Conservation (phyloP, 2,888 invertebrate genomes). For the Furcula furcula region DNA sequence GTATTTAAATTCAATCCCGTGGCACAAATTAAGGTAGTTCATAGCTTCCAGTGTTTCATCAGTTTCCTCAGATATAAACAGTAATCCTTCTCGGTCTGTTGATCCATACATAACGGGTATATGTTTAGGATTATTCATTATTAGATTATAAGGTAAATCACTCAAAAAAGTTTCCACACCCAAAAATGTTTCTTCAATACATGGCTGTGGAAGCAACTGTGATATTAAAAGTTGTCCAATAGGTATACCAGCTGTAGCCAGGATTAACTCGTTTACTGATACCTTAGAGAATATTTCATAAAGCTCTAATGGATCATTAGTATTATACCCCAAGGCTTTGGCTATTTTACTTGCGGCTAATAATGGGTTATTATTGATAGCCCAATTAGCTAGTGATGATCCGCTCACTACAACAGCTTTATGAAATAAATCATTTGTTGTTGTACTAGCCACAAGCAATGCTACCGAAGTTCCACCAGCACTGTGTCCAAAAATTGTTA, state of each 20-base stretch:
- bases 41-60: slow-evolving; percentile 37
- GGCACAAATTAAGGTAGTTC: slow-evolving; percentile 50
- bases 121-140: slow-evolving; percentile 44
- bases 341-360: slow-evolving; percentile 52
- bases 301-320: slow-evolving; percentile 53
- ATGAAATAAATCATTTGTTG: slow-evolving; percentile 56
- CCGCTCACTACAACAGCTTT: slow-evolving; percentile 68
- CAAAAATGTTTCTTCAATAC: slow-evolving; percentile 53
- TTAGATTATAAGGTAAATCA: slow-evolving; percentile 58
- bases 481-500: slow-evolving; percentile 68
- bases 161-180: slow-evolving; percentile 51
- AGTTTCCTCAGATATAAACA: slow-evolving; percentile 27
- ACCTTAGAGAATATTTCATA: slow-evolving; percentile 51
- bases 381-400: slow-evolving; percentile 56
- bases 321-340: slow-evolving; percentile 49
- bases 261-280: slow-evolving; percentile 43
- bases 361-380: slow-evolving; percentile 56
- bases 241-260: slow-evolving; percentile 41
- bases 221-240: slow-evolving; percentile 45
- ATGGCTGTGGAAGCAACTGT: slow-evolving; percentile 37
- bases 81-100: slow-evolving; percentile 58
- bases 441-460: slow-evolving; percentile 50
- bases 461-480: slow-evolving; percentile 60
- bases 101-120: slow-evolving; percentile 54
- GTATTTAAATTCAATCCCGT: slow-evolving; percentile 53